Evolutionary conservation across 2,113 vertebrate species (phyloP).

Genomic region (Mustela nigripes): DNA sequence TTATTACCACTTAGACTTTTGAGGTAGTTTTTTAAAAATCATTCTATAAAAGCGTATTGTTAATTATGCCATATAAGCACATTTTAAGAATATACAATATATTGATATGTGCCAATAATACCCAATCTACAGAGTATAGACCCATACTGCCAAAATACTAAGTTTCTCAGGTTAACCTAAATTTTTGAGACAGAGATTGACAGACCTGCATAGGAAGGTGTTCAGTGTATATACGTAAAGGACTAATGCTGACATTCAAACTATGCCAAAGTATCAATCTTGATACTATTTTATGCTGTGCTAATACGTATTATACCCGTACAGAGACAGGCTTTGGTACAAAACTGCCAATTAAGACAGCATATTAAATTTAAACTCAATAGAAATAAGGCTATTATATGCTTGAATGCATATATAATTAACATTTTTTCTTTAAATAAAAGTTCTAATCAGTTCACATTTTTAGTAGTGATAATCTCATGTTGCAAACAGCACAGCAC

Average conservation of each 20-base stretch:
- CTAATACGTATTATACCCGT: conserved; percentile 27
- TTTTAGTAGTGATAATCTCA: conserved; percentile 69
- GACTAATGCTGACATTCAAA: conserved; percentile 1
- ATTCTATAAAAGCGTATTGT: conserved; percentile 11
- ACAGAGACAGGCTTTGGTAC: background rate
- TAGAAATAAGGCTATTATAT: conserved; percentile 50
- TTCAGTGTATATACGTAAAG: background rate
- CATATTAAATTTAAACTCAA: conserved; percentile 68
- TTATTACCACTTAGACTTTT: background rate
- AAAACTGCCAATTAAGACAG: conserved; percentile 49
- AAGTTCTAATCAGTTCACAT: conserved; percentile 70
- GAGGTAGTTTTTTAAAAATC: background rate
- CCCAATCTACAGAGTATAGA: conserved; percentile 1
- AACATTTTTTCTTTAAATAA: conserved; percentile 74
- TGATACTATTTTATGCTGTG: background rate
- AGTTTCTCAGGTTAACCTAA: background rate
- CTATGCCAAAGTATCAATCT: background rate
- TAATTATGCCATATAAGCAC: conserved; percentile 18
- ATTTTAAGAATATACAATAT: background rate
- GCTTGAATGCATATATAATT: conserved; percentile 60
- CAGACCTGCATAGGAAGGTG: background rate
- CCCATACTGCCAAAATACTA: background rate
- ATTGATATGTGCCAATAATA: background rate
- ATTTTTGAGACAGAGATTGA: conserved; percentile 22
- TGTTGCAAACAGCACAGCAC: conserved; percentile 87